These are phyloP conservation scores for Pocota personata DNA, from an alignment of 2,888 invertebrate species.

Conservation along the genomic window DNA sequence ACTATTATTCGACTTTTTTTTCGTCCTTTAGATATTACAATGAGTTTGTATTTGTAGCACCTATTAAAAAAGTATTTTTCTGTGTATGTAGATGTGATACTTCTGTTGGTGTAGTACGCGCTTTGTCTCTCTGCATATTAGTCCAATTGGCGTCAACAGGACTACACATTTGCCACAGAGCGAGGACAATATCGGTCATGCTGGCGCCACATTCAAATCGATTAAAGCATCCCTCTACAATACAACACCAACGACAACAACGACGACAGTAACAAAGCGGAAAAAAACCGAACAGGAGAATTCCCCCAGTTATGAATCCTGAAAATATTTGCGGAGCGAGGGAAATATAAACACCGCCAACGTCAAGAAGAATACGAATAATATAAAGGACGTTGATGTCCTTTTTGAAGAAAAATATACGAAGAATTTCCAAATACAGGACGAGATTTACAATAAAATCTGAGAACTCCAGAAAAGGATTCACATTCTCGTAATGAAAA, in stretches of 20 bases:
- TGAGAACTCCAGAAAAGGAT: conserved; percentile 40
- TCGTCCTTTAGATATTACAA: conserved; percentile 18
- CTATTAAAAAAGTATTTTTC: not conserved
- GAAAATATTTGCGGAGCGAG: conserved; percentile 38
- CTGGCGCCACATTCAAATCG: conserved; percentile 72
- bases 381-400: conserved; percentile 38
- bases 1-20: conserved; percentile 24
- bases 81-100: not conserved
- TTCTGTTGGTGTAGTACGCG: conserved; percentile 39
- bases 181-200: conserved; percentile 65
- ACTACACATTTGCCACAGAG: conserved; percentile 56
- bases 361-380: conserved; percentile 1
- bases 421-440: conserved; percentile 40
- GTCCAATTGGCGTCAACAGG: conserved; percentile 59
- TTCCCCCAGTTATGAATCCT: conserved; percentile 46
- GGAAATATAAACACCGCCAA: conserved; percentile 27
- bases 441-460: conserved; percentile 68
- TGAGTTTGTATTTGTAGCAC: conserved; percentile 19
- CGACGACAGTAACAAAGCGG: conserved; percentile 17
- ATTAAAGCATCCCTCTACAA: conserved; percentile 62
- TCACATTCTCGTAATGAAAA: conserved; percentile 63
- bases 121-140: conserved; percentile 53
- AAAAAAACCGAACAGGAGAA: not conserved
- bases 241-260: conserved; percentile 19
- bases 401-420: conserved; percentile 39